Base-by-base conservation (phyloP, 2,888 invertebrate genomes). In the Amphipoea oculea region DNA sequence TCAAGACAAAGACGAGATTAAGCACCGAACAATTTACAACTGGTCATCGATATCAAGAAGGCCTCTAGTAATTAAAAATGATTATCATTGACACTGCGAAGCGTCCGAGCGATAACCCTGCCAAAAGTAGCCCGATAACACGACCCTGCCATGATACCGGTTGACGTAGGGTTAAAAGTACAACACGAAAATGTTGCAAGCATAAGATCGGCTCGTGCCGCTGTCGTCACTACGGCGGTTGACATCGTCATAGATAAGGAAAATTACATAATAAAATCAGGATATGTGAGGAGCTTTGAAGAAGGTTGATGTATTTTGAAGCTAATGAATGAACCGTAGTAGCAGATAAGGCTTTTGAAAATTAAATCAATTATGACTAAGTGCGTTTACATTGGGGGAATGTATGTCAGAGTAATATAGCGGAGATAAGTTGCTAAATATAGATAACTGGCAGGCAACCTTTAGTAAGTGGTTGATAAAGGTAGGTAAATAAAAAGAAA, bases 81-180 rank as follows among this genome's bases (percentile, higher is more conserved):
- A 82, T 78, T 88, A 86, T 82, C 82, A 82, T 42, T 75, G 78
- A 73, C 82, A 80, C 57, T 77, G 40, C 57, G 63, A 71, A 57
- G 66, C 45, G 73, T 66, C 29, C 48, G 11, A 11, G n/a, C n/a
- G 87, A 87, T 87, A 87, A 87, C 86, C 85, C 78, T 57, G 29
- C 73, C 73, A 78, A 80, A 85, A 68, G 9, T 51, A 68, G 12
- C 5, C 36, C 1, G 86, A 85, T 88, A 88, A 73, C 69, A 81
- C 70, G 76, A 48, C 65, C 63, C 60, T 68, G n/a, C 51, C 62
- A 54, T 68, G 83, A 73, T 75, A 81, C n/a, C 20, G 82, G 63
- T 66, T 86, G 81, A 82, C 82, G 81, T 73, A 60, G 85, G 85
- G 86, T 81, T 83, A 85, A 79, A 87, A 87, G 84, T 86, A 87